Evolutionary conservation across 2,888 invertebrate genomes (phyloP).

Genomic region (Kuschelorhynchus macadamiae): DNA sequence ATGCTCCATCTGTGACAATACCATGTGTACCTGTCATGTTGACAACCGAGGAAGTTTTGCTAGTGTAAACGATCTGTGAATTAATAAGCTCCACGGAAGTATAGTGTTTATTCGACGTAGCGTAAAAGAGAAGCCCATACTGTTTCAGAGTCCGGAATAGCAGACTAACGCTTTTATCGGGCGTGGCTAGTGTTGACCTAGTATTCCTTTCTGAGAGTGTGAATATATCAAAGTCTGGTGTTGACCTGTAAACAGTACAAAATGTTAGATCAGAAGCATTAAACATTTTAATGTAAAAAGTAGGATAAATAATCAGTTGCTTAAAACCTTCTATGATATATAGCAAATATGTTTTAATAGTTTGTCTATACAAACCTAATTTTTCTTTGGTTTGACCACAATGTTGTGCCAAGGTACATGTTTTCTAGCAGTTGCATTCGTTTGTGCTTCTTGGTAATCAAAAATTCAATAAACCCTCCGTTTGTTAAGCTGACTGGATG

Average conservation of each 20-base stretch:
- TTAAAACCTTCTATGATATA: background rate
- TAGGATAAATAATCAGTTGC: no score
- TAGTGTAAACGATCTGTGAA: conserved; percentile 85
- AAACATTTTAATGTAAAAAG: no score
- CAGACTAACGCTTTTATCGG: conserved; percentile 83
- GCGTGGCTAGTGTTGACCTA: conserved; percentile 60
- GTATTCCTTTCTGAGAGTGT: conserved; percentile 2
- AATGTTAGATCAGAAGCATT: no score
- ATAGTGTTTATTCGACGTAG: conserved; percentile 89
- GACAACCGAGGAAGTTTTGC: conserved; percentile 82
- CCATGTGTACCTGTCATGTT: conserved; percentile 84
- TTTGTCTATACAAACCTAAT: conserved; percentile 1
- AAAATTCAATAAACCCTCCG: conserved; percentile 84
- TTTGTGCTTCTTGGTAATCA: conserved; percentile 86
- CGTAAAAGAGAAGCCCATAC: conserved; percentile 87
- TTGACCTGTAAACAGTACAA: conserved; percentile 11
- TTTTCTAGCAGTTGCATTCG: conserved; percentile 89
- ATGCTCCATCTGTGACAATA: conserved; percentile 83
- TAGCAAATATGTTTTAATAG: background rate
- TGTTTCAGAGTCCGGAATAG: conserved; percentile 85
- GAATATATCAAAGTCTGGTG: background rate
- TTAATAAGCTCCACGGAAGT: conserved; percentile 84
- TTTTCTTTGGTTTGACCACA: conserved; percentile 72
- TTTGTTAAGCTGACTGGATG: conserved; percentile 85
- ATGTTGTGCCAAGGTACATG: conserved; percentile 81